A percentile compares a stretch with the other conserved stretches of the same genome.
phyloP scores from a whole-genome alignment of 2,888 invertebrate species.

The Phortica magna region DNA sequence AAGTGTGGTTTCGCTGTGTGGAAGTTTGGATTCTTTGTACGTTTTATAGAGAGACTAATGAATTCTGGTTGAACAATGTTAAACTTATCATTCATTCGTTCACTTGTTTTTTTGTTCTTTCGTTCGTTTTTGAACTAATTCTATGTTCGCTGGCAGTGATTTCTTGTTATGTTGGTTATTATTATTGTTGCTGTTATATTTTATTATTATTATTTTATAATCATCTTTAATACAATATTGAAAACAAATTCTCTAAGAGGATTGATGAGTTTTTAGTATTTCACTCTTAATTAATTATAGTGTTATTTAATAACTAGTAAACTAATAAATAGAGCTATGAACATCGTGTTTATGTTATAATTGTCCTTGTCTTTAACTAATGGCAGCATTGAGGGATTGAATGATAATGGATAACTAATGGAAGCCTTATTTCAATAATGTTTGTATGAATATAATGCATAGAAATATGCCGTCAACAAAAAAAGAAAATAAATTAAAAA shows the following conservation, averaged over 20 bases:
- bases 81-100: not conserved
- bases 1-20: not conserved
- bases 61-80: not conserved
- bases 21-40: constrained; percentile 6
- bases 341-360: constrained; percentile 1
- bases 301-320: not conserved
- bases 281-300: not conserved
- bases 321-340: not conserved
- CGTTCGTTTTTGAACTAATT: constrained; percentile 3
- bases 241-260: constrained; percentile 4
- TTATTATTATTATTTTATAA: not conserved
- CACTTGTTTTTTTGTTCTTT: not conserved
- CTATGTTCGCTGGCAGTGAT: constrained; percentile 23
- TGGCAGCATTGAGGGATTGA: constrained; percentile 18
- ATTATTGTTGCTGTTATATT: constrained; percentile 15
- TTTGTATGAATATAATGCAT: not conserved
- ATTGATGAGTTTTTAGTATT: not conserved
- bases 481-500: not conserved
- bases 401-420: constrained; percentile 1
- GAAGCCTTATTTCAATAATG: constrained; percentile 14
- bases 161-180: not conserved
- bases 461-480: not conserved
- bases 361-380: constrained; percentile 18
- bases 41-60: constrained; percentile 5
- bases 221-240: not conserved